phyloP scores from a whole-genome alignment of 2,888 invertebrate genomes.

The Nomada hirtipes region DNA sequence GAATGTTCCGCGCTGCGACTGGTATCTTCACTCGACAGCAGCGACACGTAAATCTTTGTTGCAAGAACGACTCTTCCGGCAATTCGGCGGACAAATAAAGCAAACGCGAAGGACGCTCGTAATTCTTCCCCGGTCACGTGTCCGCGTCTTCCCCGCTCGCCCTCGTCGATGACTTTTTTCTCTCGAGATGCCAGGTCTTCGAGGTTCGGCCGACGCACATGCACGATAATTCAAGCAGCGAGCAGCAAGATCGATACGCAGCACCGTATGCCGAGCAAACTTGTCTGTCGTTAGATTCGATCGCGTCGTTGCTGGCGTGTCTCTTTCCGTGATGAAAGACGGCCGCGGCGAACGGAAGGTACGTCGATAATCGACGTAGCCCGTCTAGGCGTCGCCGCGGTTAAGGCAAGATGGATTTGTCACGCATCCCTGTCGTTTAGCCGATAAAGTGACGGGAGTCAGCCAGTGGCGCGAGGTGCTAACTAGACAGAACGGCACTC shows the following conservation, averaged over 20 bases:
- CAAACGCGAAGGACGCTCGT: slow-evolving; percentile 30
- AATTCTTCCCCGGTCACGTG: slow-evolving; percentile 36
- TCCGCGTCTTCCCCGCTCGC: slow-evolving; percentile 1
- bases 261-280: not conserved
- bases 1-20: slow-evolving; percentile 55
- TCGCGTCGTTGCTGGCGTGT: slow-evolving; percentile 28
- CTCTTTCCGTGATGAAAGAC: slow-evolving; percentile 21
- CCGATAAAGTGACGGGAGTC: slow-evolving; percentile 83
- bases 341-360: slow-evolving; percentile 42
- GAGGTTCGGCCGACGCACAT: too few relatives aligned
- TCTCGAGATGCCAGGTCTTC: not conserved
- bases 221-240: too few relatives aligned
- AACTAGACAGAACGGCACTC: slow-evolving; percentile 84
- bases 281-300: not conserved
- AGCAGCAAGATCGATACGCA: too few relatives aligned
- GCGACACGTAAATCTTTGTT: slow-evolving; percentile 71
- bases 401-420: slow-evolving; percentile 82
- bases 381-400: slow-evolving; percentile 63
- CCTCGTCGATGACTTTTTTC: not conserved
- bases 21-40: slow-evolving; percentile 61
- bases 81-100: slow-evolving; percentile 64
- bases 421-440: slow-evolving; percentile 82
- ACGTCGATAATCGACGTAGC: slow-evolving; percentile 71
- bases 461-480: slow-evolving; percentile 76
- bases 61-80: slow-evolving; percentile 67